phyloP scores from a whole-genome alignment of 2,797 vertebrate genomes.

The Gymnopithys bicolor region DNA sequence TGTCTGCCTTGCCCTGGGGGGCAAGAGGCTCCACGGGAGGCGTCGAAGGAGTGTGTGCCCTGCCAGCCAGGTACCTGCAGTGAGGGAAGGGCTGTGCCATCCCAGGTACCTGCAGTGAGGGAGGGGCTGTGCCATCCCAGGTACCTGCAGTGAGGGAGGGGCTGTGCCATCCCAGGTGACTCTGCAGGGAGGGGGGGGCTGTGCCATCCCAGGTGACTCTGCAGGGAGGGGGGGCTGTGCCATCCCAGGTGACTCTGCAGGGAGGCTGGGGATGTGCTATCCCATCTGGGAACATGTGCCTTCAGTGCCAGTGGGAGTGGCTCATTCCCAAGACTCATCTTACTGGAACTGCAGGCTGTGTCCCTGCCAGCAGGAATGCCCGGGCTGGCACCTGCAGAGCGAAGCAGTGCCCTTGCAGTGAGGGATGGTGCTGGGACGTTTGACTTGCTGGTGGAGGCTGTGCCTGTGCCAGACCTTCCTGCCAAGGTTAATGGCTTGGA shows the following conservation, averaged over 20 bases:
- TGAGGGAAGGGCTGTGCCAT: background rate
- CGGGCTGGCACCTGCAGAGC: background rate
- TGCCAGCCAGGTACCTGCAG: slow-evolving; percentile 83
- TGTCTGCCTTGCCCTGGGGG: slow-evolving; percentile 83
- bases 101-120: slow-evolving; percentile 77
- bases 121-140: background rate
- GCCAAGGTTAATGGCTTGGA: accelerated
- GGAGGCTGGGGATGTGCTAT: background rate
- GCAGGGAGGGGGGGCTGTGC: background rate
- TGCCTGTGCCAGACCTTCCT: background rate
- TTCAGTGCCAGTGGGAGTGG: accelerated
- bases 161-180: background rate
- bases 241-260: too few species aligned
- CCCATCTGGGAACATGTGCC: accelerated
- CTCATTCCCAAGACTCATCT: accelerated
- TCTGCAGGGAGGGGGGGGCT: background rate
- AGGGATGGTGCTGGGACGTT: accelerated
- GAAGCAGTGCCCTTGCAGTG: background rate
- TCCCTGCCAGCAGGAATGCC: background rate
- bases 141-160: too few species aligned
- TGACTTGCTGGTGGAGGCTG: background rate
- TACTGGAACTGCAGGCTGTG: accelerated
- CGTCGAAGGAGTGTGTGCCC: slow-evolving; percentile 74
- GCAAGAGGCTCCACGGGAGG: slow-evolving; percentile 77
- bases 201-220: slow-evolving; percentile 76